Evolutionary conservation across 2,888 invertebrate species (phyloP).

Genomic region (Acleris emargana): DNA sequence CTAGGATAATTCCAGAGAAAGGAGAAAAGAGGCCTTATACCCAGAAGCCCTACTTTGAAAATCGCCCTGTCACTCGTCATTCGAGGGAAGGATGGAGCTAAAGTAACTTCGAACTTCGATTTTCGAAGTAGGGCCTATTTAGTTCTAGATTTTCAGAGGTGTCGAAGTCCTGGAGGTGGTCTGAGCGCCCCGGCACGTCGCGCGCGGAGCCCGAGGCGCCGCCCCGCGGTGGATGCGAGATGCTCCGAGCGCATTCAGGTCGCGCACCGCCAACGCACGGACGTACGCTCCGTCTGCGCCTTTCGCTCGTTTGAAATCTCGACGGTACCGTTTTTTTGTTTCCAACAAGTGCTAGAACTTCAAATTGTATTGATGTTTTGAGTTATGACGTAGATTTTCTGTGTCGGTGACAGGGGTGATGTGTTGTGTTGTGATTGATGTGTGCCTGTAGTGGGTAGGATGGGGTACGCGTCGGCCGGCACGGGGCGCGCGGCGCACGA

Average conservation of each 20-base stretch:
- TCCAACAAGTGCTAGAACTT: conserved; percentile 41
- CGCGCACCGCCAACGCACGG: conserved; percentile 63
- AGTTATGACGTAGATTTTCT: no score
- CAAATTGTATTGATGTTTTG: no score
- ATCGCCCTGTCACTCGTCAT: no score
- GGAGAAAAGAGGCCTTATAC: no score
- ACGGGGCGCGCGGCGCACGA: conserved; percentile 96
- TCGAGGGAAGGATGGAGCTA: no score
- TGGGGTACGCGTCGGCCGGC: conserved; percentile 94
- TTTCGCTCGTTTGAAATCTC: conserved; percentile 43
- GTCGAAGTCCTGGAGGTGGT: no score
- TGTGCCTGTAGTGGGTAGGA: conserved; percentile 62
- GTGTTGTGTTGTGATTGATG: conserved; percentile 72
- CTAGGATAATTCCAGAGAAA: no score
- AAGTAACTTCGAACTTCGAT: no score
- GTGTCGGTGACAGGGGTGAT: conserved; percentile 54
- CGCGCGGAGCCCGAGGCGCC: conserved; percentile 36
- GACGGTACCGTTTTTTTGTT: conserved; percentile 57
- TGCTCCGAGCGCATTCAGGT: conserved; percentile 60
- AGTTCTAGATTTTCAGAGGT: no score
- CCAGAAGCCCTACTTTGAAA: no score
- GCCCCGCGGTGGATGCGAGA: conserved; percentile 51
- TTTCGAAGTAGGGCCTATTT: no score
- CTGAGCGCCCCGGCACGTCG: conserved; percentile 37
- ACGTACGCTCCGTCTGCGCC: conserved; percentile 49